Evolutionary conservation across 2,113 vertebrate genomes (phyloP).

Genomic region (Laterallus jamaicensis): DNA sequence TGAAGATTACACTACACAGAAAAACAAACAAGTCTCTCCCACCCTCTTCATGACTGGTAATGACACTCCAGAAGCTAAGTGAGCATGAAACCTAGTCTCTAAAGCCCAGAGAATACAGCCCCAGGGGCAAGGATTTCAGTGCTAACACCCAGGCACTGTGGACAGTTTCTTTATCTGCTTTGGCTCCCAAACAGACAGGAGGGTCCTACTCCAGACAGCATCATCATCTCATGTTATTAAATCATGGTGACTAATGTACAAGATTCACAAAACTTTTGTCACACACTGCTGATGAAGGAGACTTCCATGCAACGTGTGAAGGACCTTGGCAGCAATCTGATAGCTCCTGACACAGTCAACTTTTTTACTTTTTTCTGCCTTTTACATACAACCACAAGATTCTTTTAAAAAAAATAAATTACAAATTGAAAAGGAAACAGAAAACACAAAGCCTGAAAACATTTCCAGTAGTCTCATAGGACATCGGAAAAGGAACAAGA

Average conservation of each 20-base stretch:
- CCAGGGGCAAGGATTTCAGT: not conserved
- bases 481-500: not conserved
- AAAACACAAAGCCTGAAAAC: not conserved
- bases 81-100: not conserved
- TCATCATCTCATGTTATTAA: not conserved
- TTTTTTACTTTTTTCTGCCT: rapidly evolving
- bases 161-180: not conserved
- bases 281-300: not conserved
- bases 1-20: not conserved
- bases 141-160: rapidly evolving
- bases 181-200: not conserved
- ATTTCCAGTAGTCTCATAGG: not conserved
- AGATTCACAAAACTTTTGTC: not conserved
- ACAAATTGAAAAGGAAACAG: not conserved
- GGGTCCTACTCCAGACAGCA: not conserved
- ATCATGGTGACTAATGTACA: not conserved
- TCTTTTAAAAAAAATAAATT: not conserved
- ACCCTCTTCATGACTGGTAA: not conserved
- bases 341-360: not conserved
- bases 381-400: not conserved
- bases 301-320: not conserved
- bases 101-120: not conserved
- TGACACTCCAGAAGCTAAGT: not conserved
- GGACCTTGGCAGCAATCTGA: not conserved
- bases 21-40: not conserved